phyloP scores from a whole-genome alignment of 1,140 invertebrate genomes.

The Conus betulinus region DNA sequence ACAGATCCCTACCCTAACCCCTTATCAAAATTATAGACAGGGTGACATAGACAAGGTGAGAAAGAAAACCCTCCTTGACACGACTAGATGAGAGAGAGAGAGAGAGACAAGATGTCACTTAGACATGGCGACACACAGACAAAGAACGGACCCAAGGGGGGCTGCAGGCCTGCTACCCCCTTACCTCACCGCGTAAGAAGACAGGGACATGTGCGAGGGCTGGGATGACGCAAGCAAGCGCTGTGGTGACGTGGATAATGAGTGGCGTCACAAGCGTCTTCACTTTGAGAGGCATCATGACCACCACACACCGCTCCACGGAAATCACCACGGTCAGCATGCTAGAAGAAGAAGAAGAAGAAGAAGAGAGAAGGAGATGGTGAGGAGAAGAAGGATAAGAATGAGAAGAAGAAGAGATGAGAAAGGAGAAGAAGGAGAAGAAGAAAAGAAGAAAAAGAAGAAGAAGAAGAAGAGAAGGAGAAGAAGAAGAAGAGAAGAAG shows the following conservation, averaged over 20 bases:
- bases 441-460: background rate
- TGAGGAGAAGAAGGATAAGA: too few species aligned
- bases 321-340: constrained; percentile 15
- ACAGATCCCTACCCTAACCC: too few species aligned
- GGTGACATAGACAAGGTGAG: background rate
- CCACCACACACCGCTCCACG: background rate
- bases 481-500: background rate
- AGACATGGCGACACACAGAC: background rate
- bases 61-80: background rate
- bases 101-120: too few species aligned
- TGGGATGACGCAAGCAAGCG: background rate
- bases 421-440: too few species aligned
- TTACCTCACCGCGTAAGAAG: background rate
- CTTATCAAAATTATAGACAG: too few species aligned
- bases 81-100: background rate
- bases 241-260: background rate
- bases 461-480: background rate
- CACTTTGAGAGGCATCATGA: background rate
- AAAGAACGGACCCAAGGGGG: background rate
- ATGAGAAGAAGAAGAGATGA: too few species aligned
- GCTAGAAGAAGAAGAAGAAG: background rate
- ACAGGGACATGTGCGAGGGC: background rate
- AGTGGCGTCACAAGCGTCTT: background rate
- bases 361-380: too few species aligned
- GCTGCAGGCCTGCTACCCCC: background rate